Base-by-base conservation (phyloP, 2,113 vertebrate species). In the Alosa alosa region DNA sequence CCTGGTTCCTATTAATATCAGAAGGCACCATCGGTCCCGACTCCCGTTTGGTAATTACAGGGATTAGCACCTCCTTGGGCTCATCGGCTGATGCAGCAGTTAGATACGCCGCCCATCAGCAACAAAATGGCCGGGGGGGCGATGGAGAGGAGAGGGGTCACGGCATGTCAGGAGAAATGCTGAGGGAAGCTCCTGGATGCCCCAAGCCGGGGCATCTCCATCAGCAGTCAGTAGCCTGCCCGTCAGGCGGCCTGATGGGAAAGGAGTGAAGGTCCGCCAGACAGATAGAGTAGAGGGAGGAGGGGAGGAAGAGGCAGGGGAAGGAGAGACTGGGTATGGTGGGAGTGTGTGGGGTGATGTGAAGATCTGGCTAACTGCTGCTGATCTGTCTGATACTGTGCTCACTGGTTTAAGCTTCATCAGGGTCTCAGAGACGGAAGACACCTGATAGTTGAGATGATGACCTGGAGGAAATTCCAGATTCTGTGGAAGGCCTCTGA, bases 1-100 rank as follows among this genome's bases (percentile, higher is more conserved):
- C 64, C 64, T 72, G 8, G 64, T 31, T 36, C 64, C 64, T 72
- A 72, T 72, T 72, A 72, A 36, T 36, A 72, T 31, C n/a, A 9
- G 64, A 11, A 31, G 8, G 52, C 52, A 55, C 15, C 2, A 6
- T n/a, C 60, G 25, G 64, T 72, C 64, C 25, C 25, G 25, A 72
- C 25, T 72, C 64, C 25, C 64, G 64, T 72, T 72, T 72, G 64
- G 64, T 72, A 72, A 72, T 72, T 72, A 72, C 64, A 72, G n/a
- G 25, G 22, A 31, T 72, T 72, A 72, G 8, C 64, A 31, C 25
- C 31, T 72, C 64, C 25, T 72, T 25, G 60, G 55, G 15, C n/a
- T 20, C 18, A 5, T 31, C 31, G 25, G n/a, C 25, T 31, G 64
- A 72, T 31, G 64, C n/a, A 31, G 64, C 64, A 72, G 64, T 31